These are phyloP conservation scores for Cyanistes caeruleus DNA, from an alignment of 2,113 vertebrate genomes.

Conservation along the genomic window DNA sequence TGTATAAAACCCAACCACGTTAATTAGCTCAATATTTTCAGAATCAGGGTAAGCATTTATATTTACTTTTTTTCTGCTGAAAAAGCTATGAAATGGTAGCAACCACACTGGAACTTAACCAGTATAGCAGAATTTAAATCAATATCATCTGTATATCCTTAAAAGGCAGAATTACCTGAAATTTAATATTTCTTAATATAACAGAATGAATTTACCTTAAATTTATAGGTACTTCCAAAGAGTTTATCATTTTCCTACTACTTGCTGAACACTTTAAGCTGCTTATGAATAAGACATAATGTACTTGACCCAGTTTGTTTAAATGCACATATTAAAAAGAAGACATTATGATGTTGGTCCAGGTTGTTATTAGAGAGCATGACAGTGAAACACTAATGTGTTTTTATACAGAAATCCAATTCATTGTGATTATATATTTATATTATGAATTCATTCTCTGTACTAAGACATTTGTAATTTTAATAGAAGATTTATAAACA, in stretches of 20 bases:
- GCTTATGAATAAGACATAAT: background rate
- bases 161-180: background rate
- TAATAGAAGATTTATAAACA: background rate
- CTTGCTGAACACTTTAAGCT: background rate
- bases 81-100: background rate
- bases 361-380: background rate
- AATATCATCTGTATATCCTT: background rate
- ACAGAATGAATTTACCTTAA: background rate
- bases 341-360: background rate
- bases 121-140: background rate
- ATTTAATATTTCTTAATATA: background rate
- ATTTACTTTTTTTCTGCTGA: background rate
- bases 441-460: background rate
- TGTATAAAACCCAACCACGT: background rate
- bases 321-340: background rate
- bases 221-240: background rate
- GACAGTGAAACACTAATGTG: background rate
- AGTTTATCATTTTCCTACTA: background rate
- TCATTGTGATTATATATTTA: background rate
- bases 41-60: background rate
- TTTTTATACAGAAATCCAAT: background rate
- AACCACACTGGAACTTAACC: background rate
- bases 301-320: background rate
- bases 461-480: background rate
- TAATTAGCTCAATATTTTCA: background rate